Percentiles rank a stretch among this genome's conserved stretches.
phyloP scores from a whole-genome alignment of 2,888 invertebrate genomes.

The Lasioglossum oenotherae region DNA sequence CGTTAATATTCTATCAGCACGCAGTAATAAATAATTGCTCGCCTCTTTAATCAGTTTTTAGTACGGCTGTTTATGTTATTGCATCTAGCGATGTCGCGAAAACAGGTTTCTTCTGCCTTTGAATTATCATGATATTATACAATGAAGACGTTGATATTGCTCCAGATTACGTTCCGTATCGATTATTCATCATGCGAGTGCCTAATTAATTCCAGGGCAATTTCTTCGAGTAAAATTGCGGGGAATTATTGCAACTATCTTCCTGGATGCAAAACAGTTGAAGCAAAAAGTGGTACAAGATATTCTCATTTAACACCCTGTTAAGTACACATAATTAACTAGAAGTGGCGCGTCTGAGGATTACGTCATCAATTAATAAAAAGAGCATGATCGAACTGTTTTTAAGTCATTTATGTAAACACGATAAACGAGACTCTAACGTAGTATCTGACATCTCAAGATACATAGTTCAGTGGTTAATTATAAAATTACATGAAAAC shows the following conservation, averaged over 20 bases:
- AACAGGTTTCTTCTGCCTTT: not conserved
- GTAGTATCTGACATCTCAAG: not conserved
- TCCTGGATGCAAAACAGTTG: not conserved
- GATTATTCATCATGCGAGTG: not conserved
- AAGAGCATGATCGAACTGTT: not conserved
- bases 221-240: not conserved
- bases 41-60: not conserved
- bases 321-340: not conserved
- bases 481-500: not conserved
- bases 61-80: not conserved
- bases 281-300: not conserved
- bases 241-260: not conserved
- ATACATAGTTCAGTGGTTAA: no score
- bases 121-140: constrained; percentile 1
- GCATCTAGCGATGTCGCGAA: not conserved
- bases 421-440: not conserved
- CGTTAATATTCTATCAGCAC: not conserved
- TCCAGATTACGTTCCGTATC: not conserved
- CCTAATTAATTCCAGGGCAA: not conserved
- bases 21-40: not conserved
- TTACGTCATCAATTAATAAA: not conserved
- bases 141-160: not conserved
- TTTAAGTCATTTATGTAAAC: not conserved
- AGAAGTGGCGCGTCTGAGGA: not conserved
- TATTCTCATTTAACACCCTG: not conserved